These are phyloP conservation scores for Drosophila testacea DNA, from an alignment of 2,888 invertebrate species.

Conservation along the genomic window DNA sequence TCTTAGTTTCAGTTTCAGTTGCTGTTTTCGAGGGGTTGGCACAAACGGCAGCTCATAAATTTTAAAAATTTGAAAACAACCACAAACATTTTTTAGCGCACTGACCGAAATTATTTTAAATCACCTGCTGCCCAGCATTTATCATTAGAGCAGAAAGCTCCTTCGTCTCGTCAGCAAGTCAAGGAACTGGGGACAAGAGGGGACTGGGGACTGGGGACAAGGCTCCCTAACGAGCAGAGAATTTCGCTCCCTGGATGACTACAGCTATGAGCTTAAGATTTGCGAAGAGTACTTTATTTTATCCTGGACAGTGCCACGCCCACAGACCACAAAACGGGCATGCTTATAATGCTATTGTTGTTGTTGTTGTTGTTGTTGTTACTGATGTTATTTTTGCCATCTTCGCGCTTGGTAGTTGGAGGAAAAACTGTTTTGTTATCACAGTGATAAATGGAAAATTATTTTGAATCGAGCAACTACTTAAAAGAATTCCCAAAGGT, in stretches of 20 bases:
- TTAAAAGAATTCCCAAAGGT: conserved; percentile 83
- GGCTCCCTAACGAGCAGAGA: conserved; percentile 64
- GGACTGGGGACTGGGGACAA: neutral
- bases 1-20: neutral
- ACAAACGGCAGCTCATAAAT: conserved; percentile 71
- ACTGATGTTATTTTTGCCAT: conserved; percentile 73
- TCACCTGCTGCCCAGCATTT: conserved; percentile 81
- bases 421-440: conserved; percentile 79
- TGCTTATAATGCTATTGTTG: conserved; percentile 61
- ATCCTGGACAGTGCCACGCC: conserved; percentile 62
- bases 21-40: conserved; percentile 10
- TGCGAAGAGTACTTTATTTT: conserved; percentile 75
- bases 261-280: conserved; percentile 60
- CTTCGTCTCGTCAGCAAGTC: conserved; percentile 36
- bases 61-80: conserved; percentile 69
- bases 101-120: conserved; percentile 80
- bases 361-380: conserved; percentile 23
- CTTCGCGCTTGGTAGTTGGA: conserved; percentile 60
- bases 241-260: conserved; percentile 51
- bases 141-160: conserved; percentile 63
- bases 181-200: conserved; percentile 9
- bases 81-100: conserved; percentile 70
- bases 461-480: conserved; percentile 82
- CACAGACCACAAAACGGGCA: conserved; percentile 46
- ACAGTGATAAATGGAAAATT: conserved; percentile 82